Conservation (phyloP, 2,797 vertebrate genomes). For the Sebastes oblongus region DNA sequence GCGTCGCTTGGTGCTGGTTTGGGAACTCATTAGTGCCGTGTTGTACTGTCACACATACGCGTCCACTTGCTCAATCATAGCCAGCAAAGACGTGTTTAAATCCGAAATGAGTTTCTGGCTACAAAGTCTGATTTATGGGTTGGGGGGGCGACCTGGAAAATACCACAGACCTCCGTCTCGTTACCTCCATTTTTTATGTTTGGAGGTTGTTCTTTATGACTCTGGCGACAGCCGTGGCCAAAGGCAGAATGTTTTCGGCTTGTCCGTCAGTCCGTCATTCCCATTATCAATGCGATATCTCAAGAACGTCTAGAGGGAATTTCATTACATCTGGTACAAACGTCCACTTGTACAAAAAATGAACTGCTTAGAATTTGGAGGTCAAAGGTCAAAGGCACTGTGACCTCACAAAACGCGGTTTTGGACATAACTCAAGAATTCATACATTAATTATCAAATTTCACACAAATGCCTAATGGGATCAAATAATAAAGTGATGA, state of each 20-base stretch:
- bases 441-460: not conserved
- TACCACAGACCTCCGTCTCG: conserved; percentile 78
- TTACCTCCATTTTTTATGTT: conserved; percentile 72
- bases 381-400: not conserved
- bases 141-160: conserved; percentile 77
- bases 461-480: not conserved
- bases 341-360: not conserved
- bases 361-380: not conserved
- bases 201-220: conserved; percentile 65
- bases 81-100: conserved; percentile 78
- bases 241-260: not conserved
- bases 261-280: not conserved
- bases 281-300: not conserved
- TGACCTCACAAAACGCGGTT: not conserved
- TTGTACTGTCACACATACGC: conserved; percentile 78
- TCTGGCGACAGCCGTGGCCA: not conserved
- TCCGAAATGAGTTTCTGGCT: conserved; percentile 81
- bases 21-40: conserved; percentile 80
- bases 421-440: not conserved
- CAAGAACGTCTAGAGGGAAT: not conserved
- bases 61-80: conserved; percentile 79
- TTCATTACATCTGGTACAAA: not conserved
- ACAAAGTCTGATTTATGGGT: conserved; percentile 75
- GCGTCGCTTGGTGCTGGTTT: conserved; percentile 63
- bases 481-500: not conserved